Conservation (phyloP, 2,888 invertebrate genomes). For the Eupelmus urozonus region DNA sequence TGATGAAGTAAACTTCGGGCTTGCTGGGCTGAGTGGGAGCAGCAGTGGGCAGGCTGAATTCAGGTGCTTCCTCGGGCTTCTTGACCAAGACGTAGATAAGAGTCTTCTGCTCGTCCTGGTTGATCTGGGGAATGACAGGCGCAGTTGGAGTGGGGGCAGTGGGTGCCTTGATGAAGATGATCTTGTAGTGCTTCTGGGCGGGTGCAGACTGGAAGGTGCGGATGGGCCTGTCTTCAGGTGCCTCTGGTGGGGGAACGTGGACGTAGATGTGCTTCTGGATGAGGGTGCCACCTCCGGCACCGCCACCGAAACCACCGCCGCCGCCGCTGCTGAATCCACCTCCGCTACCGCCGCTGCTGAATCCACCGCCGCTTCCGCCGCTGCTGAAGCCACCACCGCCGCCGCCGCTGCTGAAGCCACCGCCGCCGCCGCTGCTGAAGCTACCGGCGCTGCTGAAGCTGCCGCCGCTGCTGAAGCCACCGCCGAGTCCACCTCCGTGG, state of each 20-base stretch:
- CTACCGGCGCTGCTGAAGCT: constrained; percentile 61
- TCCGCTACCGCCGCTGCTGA: constrained; percentile 78
- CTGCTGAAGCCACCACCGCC: background rate
- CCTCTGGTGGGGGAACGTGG: constrained; percentile 92
- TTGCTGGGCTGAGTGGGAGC: constrained; percentile 91
- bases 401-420: constrained; percentile 70
- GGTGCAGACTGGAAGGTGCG: constrained; percentile 80
- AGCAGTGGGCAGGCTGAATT: constrained; percentile 87
- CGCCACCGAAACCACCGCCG: constrained; percentile 70
- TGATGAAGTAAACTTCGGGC: constrained; percentile 94
- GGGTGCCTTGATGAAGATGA: constrained; percentile 95
- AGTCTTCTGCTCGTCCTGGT: constrained; percentile 92
- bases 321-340: constrained; percentile 62
- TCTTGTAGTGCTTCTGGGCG: constrained; percentile 93
- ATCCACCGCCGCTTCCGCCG: constrained; percentile 66
- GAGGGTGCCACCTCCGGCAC: constrained; percentile 80
- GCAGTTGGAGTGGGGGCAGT: constrained; percentile 89
- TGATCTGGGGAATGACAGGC: constrained; percentile 86
- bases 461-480: constrained; percentile 77
- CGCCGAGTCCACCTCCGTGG: constrained; percentile 69
- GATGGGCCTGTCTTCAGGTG: constrained; percentile 82
- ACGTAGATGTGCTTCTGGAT: constrained; percentile 94
- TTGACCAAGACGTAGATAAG: constrained; percentile 93
- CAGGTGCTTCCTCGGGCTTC: constrained; percentile 91
- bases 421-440: constrained; percentile 59